phyloP scores from a whole-genome alignment of 2,888 invertebrate genomes.

The Troides oblongomaculatus region DNA sequence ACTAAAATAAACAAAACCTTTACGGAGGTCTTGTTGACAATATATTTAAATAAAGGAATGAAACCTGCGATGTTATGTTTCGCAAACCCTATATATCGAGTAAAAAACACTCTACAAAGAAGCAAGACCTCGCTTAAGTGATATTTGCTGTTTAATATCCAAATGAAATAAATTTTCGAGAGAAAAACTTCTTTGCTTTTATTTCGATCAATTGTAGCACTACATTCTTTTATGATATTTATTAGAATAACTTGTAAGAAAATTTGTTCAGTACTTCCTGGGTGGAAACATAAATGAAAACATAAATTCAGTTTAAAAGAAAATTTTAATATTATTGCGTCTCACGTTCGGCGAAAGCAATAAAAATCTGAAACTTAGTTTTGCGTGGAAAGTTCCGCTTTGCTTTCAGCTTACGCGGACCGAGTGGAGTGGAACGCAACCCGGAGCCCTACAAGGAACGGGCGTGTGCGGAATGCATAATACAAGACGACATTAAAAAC shows the following conservation, averaged over 20 bases:
- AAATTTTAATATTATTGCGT: conserved; percentile 72
- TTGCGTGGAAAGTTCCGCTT: conserved; percentile 70
- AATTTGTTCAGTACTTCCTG: conserved; percentile 25
- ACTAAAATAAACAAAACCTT: too few relatives aligned
- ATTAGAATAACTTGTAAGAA: conserved; percentile 13
- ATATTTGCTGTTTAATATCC: too few relatives aligned
- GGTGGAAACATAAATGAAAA: conserved; percentile 35
- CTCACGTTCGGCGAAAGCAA: conserved; percentile 76
- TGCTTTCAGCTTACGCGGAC: conserved; percentile 61
- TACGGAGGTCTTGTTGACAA: too few relatives aligned
- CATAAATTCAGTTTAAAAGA: conserved; percentile 43
- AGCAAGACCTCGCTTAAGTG: too few relatives aligned
- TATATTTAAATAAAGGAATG: too few relatives aligned
- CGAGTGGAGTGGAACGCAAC: conserved; percentile 64
- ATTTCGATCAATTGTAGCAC: too few relatives aligned
- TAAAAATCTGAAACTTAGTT: conserved; percentile 76
- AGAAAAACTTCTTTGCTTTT: too few relatives aligned
- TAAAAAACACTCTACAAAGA: too few relatives aligned
- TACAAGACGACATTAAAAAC: conserved; percentile 77
- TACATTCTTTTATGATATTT: too few relatives aligned
- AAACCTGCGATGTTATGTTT: too few relatives aligned
- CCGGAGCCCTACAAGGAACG: conserved; percentile 72
- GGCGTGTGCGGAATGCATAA: conserved; percentile 79
- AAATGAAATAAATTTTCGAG: too few relatives aligned
- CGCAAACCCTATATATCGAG: too few relatives aligned